Base-by-base conservation (phyloP, 2,888 invertebrate genomes). In the Zaprionus obscuricornis region DNA sequence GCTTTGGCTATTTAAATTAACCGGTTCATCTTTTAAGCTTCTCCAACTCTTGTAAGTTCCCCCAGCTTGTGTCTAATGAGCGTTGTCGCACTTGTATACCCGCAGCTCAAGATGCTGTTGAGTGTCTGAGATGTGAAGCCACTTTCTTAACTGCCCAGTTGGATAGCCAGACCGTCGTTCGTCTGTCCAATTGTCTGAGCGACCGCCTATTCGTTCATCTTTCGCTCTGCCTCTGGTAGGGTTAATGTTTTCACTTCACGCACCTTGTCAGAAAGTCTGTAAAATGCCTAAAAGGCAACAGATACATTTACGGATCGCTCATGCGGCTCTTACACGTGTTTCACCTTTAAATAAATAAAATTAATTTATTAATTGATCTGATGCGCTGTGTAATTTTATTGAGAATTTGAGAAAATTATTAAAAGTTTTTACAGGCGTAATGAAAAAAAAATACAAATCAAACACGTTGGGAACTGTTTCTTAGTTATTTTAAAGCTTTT, bases 1-100 rank as follows among this genome's bases (percentile, higher is more conserved):
- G 74, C 59, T 51, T 58, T 34, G 58, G 59, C 62, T 71, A 76
- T 81, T 76, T 67, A 77, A 79, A 77, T 79, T 58, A 81, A 81
- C 77, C 82, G 82, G 77, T 81, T 66, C 51, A 43, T 33, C 56
- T 40, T n/a, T n/a, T n/a, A n/a, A n/a, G n/a, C n/a, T n/a, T n/a
- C n/a, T 3, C 29, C 57, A 49, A 16, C 43, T 34, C n/a, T n/a
- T n/a, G n/a, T n/a, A n/a, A n/a, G n/a, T n/a, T n/a, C n/a, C n/a
- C 36, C 14, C 11, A 17, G 10, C 24, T 3, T 10, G 2, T 47
- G 36, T 43, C 74, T 71, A 77, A 77, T 77, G 71, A 81, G 65
- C 64, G 29, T n/a, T 40, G 45, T 16, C 65, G 58, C 81, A 79
- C 81, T 81, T 77, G 74, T 76, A 59, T 55, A 43, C 55, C 62